Evolutionary conservation across 1,140 invertebrate genomes (phyloP), one percentile per base, ranked within the genome.

Genomic region (Apis cerana): DNA sequence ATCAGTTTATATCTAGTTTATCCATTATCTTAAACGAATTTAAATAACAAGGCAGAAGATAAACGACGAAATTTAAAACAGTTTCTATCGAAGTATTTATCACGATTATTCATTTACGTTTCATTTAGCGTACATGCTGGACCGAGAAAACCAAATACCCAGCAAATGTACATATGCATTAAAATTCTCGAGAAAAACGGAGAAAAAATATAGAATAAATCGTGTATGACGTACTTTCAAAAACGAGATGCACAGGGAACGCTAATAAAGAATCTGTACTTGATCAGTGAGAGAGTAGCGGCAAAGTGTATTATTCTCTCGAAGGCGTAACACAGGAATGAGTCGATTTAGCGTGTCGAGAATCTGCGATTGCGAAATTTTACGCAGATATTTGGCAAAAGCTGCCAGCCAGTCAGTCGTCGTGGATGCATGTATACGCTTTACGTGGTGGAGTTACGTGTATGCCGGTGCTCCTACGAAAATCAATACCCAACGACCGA

Each of bases 401-500:
- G 74, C 72, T 33, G 59, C 61, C 77, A 52, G 58, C 68, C 75
- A 62, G 23, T 78, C 72, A 77, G 67, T 59, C 59, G 76, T 72
- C 59, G 67, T 19, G 19, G n/a, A 48, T 79, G 61, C 72, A 75
- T 64, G 59, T 75, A 52, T 9, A 67, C 54, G 61, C 48, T 71
- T 13, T 72, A 75, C 61, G 70, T 67, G 78, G 5, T 19, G 19
- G 43, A 54, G 43, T 17, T 68, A 72, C 50, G 77, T 69, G 67
- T 69, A 72, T 65, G 50, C 12, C 27, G 12, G 23, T 54, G 52
- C 48, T 71, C 59, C 67, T 56, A 82, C 21, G 82, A 88, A 89
- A 89, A 89, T 89, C 88, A 89, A 89, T 89, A 89, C 79, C 71
- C 75, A 23, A 76, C 82, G 71, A 84, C 85, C 77, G 68, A 80